These are phyloP conservation scores for Tineola bisselliella DNA, from an alignment of 2,888 invertebrate species.

Conservation along the genomic window DNA sequence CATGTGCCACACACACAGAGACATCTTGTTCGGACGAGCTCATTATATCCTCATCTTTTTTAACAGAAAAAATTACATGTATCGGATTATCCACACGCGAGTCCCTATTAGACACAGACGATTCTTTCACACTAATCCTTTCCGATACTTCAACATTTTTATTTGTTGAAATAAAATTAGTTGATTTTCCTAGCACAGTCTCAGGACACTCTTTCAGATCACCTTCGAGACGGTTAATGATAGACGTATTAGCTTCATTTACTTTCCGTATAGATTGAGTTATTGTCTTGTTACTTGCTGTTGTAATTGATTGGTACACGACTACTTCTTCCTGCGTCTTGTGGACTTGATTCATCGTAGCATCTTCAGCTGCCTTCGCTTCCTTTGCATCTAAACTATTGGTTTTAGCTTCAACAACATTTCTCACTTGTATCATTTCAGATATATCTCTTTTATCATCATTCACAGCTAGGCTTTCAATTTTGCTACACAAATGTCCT, in stretches of 20 bases:
- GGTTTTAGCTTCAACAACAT: not conserved
- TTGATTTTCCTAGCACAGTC: not conserved
- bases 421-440: too few species aligned
- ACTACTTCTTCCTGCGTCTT: not conserved
- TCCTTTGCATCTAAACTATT: not conserved
- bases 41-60: not conserved
- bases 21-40: not conserved
- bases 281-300: not conserved
- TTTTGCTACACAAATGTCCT: too few species aligned
- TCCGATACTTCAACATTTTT: not conserved
- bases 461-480: not conserved
- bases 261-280: conserved; percentile 1
- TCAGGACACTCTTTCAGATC: too few species aligned
- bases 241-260: not conserved
- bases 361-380: not conserved
- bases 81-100: not conserved
- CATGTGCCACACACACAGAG: not conserved
- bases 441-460: conserved; percentile 22
- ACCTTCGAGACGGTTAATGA: not conserved
- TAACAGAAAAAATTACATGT: not conserved
- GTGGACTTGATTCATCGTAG: not conserved
- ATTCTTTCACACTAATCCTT: not conserved
- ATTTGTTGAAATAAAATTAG: not conserved
- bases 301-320: not conserved
- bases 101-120: not conserved